Evolutionary conservation across 2,888 invertebrate genomes (phyloP).

Genomic region (Nymphalis urticae): DNA sequence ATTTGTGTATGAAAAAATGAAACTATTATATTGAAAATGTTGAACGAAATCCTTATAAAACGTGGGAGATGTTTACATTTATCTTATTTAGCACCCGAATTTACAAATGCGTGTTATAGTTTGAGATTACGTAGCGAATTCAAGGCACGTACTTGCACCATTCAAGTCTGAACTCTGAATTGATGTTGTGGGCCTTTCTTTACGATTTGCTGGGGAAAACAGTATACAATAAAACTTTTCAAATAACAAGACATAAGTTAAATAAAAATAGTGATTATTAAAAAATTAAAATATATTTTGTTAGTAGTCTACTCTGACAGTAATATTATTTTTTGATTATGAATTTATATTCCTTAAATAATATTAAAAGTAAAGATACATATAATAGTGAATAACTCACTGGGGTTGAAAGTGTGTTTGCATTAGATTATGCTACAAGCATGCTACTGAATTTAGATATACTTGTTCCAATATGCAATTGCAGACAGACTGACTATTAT

Average conservation of each 20-base stretch:
- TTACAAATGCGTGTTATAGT: conserved; percentile 1
- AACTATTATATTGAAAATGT: neutral
- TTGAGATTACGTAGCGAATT: conserved; percentile 13
- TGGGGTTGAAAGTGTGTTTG: too few relatives aligned
- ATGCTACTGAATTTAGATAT: too few relatives aligned
- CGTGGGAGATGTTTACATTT: neutral
- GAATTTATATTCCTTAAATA: too few relatives aligned
- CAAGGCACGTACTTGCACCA: conserved; percentile 22
- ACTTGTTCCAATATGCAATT: too few relatives aligned
- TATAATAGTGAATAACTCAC: too few relatives aligned
- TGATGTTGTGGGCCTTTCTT: conserved; percentile 17
- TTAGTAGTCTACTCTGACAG: too few relatives aligned
- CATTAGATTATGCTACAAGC: too few relatives aligned
- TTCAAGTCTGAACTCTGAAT: conserved; percentile 26
- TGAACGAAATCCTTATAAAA: neutral
- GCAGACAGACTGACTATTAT: too few relatives aligned
- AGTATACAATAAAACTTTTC: conserved; percentile 14
- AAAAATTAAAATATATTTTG: too few relatives aligned
- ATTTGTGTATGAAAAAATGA: neutral
- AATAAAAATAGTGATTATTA: too few relatives aligned
- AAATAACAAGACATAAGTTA: neutral
- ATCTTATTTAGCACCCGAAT: neutral
- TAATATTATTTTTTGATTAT: too few relatives aligned
- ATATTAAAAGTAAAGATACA: too few relatives aligned
- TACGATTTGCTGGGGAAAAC: conserved; percentile 13